These are phyloP conservation scores for Anhinga rufa DNA, from an alignment of 2,113 vertebrate genomes.

Conservation along the genomic window DNA sequence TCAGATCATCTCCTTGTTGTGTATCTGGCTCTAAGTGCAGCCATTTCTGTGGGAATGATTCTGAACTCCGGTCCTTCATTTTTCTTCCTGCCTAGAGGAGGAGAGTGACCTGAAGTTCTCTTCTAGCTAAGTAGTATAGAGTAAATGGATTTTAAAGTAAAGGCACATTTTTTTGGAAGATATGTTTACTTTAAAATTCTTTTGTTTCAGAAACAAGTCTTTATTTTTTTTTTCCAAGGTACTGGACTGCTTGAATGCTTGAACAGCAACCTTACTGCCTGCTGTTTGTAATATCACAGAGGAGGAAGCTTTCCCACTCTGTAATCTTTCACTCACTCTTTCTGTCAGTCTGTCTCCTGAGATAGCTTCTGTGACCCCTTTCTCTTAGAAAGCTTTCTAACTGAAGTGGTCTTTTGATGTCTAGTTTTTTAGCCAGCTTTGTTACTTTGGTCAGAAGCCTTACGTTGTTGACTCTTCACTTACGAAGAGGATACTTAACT, in stretches of 20 bases:
- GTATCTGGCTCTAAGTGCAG: not conserved
- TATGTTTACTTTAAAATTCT: not conserved
- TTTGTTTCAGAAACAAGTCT: not conserved
- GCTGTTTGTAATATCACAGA: accelerated
- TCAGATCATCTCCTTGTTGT: not conserved
- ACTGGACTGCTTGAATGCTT: not conserved
- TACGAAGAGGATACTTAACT: not conserved
- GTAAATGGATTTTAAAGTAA: not conserved
- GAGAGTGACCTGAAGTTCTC: not conserved
- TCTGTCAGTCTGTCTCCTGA: not conserved
- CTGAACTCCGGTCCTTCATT: not conserved
- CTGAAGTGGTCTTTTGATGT: conserved; percentile 6
- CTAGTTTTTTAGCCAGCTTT: not conserved
- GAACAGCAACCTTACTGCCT: not conserved
- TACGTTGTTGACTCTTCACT: not conserved
- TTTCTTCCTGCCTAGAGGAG: not conserved
- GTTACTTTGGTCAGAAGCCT: not conserved
- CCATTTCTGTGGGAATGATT: not conserved
- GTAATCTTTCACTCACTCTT: not conserved
- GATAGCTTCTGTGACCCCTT: not conserved
- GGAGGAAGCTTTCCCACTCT: not conserved
- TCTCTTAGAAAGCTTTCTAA: not conserved
- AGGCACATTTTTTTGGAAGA: not conserved
- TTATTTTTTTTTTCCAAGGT: not conserved
- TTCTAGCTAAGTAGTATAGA: not conserved